Conservation (phyloP, 2,797 vertebrate species). For the Chiroxiphia lanceolata region DNA sequence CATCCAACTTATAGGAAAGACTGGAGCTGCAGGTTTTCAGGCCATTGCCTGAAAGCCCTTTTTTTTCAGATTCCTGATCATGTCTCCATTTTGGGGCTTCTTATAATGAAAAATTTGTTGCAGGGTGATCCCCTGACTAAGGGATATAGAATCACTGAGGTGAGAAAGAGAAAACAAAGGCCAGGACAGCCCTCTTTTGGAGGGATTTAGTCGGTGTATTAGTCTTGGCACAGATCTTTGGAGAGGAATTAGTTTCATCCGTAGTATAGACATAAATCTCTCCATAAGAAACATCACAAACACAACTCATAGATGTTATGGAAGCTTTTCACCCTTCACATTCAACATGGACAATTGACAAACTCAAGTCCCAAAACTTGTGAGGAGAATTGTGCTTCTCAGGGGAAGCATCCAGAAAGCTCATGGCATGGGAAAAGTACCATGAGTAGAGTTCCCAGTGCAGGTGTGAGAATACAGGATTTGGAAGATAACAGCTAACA, state of each 20-base stretch:
- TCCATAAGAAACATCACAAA: not conserved
- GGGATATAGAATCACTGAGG: not conserved
- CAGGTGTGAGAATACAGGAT: not conserved
- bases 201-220: not conserved
- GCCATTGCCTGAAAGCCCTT: not conserved
- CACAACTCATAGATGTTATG: not conserved
- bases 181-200: slow-evolving; percentile 50
- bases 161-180: slow-evolving; percentile 1
- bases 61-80: not conserved
- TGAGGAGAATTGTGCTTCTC: not conserved
- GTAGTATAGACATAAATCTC: not conserved
- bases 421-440: accelerated
- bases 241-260: not conserved
- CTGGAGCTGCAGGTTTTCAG: not conserved
- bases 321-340: not conserved
- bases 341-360: not conserved
- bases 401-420: not conserved
- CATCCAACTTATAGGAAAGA: not conserved
- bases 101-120: not conserved
- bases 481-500: not conserved
- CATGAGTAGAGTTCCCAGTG: not conserved
- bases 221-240: not conserved
- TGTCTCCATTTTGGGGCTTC: not conserved
- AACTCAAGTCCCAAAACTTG: not conserved
- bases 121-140: not conserved